These are phyloP conservation scores for Pachyrhynchus sulphureomaculatus DNA, from an alignment of 1,140 invertebrate species.

Conservation along the genomic window DNA sequence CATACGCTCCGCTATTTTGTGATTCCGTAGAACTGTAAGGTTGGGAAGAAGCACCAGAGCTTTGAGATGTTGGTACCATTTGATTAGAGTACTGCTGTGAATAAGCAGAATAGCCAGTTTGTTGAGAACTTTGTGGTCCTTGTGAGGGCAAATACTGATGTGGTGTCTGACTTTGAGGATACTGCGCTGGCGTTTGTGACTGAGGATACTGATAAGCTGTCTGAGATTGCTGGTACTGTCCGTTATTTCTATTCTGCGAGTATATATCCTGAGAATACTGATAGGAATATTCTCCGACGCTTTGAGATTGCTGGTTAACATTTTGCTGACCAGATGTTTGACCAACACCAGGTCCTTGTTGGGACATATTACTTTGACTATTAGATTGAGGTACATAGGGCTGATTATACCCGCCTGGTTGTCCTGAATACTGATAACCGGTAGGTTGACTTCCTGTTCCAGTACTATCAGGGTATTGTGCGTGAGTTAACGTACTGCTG, in stretches of 20 bases:
- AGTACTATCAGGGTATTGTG: slow-evolving; percentile 15
- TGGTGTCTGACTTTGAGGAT: background rate
- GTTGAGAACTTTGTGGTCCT: background rate
- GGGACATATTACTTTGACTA: background rate
- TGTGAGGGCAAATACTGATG: too few relatives aligned
- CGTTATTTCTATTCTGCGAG: background rate
- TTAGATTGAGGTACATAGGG: background rate
- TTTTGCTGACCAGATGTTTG: background rate
- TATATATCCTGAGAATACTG: background rate
- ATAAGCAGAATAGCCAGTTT: background rate
- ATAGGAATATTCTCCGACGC: background rate
- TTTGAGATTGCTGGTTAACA: slow-evolving; percentile 7
- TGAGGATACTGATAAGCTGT: background rate
- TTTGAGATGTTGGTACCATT: background rate
- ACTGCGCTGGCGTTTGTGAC: background rate
- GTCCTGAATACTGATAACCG: background rate
- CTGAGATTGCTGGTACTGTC: background rate
- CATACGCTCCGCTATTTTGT: background rate
- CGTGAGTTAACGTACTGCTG: slow-evolving; percentile 2
- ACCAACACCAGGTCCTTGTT: background rate
- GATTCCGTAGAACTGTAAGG: background rate
- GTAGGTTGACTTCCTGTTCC: background rate
- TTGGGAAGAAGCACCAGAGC: background rate
- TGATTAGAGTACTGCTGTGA: background rate
- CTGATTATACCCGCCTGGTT: slow-evolving; percentile 1